Evolutionary conservation across 2,888 invertebrate species (phyloP).

Genomic region (Troides aeacus): DNA sequence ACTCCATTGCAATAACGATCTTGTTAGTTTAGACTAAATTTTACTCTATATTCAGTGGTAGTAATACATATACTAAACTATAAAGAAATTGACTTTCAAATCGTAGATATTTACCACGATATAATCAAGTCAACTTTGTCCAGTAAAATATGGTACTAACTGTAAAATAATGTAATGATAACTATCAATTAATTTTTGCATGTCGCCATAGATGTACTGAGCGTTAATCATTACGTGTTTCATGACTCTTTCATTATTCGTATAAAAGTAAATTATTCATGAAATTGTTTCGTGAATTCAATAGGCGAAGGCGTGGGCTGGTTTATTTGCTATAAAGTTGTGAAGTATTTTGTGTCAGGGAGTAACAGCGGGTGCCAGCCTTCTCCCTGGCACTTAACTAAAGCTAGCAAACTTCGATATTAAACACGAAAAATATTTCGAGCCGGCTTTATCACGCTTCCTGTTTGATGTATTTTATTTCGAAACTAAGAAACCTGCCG

Average conservation of each 20-base stretch:
- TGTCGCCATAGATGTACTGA: too few species aligned
- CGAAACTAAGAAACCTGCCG: too few species aligned
- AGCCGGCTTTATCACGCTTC: background rate
- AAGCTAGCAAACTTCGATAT: conserved; percentile 18
- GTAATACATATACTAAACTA: too few species aligned
- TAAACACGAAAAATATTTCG: conserved; percentile 9
- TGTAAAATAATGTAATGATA: too few species aligned
- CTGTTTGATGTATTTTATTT: background rate
- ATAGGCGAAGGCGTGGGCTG: conserved; percentile 21
- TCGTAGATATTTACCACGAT: too few species aligned
- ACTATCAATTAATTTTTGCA: too few species aligned
- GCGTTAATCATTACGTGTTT: background rate
- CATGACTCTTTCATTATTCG: conserved; percentile 17
- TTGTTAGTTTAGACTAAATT: too few species aligned
- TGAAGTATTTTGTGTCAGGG: conserved; percentile 29
- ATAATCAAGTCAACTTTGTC: too few species aligned
- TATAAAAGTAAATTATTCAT: conserved; percentile 28
- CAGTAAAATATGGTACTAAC: too few species aligned
- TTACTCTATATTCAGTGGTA: too few species aligned
- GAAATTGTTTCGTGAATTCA: conserved; percentile 29
- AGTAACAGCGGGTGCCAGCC: conserved; percentile 20
- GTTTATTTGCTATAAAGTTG: conserved; percentile 29
- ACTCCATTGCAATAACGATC: too few species aligned
- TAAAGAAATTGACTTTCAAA: too few species aligned
- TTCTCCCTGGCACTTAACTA: conserved; percentile 16